Evolutionary conservation across 1,140 invertebrate species (phyloP), one percentile per base, ranked within the genome.

Genomic region (Pogonognathellus flavescens): DNA sequence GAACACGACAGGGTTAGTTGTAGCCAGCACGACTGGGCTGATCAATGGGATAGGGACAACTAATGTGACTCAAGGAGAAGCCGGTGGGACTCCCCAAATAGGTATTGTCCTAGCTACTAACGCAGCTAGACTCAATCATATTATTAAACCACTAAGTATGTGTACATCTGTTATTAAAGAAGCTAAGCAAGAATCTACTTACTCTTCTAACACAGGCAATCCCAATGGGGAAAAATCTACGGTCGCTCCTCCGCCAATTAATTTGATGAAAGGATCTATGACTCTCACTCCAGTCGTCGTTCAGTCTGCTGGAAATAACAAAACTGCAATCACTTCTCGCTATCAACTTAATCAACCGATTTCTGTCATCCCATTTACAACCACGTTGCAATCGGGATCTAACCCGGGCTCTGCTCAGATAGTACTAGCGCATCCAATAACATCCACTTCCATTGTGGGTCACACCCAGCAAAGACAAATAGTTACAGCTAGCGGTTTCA

Each of bases 351-450:
- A 82, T 66, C 70, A 76, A 49, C 70, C 70, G 70, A 86, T 88
- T 84, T 86, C 87, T 10, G 81, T 88, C 59, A 88, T 86, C n/a
- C 85, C 85, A 52, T 62, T 86, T 20, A 83, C 85, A 83, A 85
- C 85, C 13, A 20, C 72, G 66, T 49, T 86, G n/a, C 85, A 86
- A 62, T 41, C 76, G 5, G 80, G 81, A 49, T 59, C 31, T 52
- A 86, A 59, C 53, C 81, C 85, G 6, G 31, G 72, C 4, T 70
- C 49, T 18, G 83, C 85, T 22, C 87, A 88, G 16, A 50, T 88
- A 10, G 87, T 88, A 16, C 50, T 88, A 22, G 87, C 87, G 50
- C 86, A 87, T 82, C 86, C 86, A 22, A 86, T 88, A 18, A 86
- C 87, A 20, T 59, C 87, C 25, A 86, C n/a, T 55, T 86, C 86